A percentile compares a stretch with the other conserved stretches of the same genome.
These are phyloP conservation scores for Catharus ustulatus DNA, from an alignment of 2,797 vertebrate genomes.

Conservation along the genomic window DNA sequence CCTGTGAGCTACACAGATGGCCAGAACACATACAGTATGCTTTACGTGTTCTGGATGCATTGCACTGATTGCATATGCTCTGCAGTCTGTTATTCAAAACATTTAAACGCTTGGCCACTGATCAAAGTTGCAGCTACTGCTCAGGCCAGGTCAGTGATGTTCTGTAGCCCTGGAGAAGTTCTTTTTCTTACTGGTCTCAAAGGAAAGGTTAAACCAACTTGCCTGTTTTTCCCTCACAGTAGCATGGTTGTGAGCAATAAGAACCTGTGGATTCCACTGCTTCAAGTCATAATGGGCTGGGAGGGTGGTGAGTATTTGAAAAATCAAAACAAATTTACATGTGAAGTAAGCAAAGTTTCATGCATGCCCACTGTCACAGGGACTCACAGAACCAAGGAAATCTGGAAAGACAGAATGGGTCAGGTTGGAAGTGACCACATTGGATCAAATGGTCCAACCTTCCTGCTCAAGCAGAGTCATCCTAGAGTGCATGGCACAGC, in stretches of 20 bases:
- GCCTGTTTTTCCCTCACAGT: neutral
- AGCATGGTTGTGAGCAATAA: neutral
- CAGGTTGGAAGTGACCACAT: neutral
- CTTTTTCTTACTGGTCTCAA: neutral
- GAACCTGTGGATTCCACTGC: neutral
- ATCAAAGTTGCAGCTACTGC: neutral
- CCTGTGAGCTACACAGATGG: neutral
- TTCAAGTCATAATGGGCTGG: neutral
- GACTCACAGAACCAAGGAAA: neutral
- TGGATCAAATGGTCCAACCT: neutral
- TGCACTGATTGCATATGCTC: neutral
- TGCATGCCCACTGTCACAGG: too few relatives aligned
- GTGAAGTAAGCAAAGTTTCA: neutral
- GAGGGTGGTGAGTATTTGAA: neutral
- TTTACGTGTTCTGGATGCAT: neutral
- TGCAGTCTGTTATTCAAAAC: neutral
- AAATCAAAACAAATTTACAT: neutral
- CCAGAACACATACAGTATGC: neutral
- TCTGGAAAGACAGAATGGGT: neutral
- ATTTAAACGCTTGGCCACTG: neutral
- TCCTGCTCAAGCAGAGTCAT: neutral
- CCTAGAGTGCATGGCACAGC: neutral
- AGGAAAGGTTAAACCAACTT: neutral
- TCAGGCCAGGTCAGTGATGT: neutral
- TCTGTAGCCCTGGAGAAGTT: neutral